Base-by-base conservation (phyloP, 2,113 vertebrate genomes). In the Pogona vitticeps region DNA sequence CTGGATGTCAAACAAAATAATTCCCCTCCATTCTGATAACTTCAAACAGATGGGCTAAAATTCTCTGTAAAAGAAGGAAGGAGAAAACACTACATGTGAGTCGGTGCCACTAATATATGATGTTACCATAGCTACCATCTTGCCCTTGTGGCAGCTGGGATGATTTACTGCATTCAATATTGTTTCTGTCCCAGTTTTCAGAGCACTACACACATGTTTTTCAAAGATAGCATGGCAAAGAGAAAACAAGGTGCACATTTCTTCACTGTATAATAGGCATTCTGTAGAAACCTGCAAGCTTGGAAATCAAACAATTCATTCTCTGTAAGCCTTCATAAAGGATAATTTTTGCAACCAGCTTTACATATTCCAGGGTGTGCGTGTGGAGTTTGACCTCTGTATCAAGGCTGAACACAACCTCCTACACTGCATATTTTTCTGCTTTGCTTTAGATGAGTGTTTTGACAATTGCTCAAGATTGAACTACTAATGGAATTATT, bases 161-260 rank as follows among this genome's bases (percentile, higher is more conserved):
- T 58, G 14, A 56, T 80, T 72, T 80, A 59, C 0, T 71, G 17
- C 28, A 88, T 92, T 79, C 65, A 81, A 26, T 83, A 58, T 23
- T 72, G 15, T 84, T 26, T 56, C 3, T 26, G 86, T 42, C 1
- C 3, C 38, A 72, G 8, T 76, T 20, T 84, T 9, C 1, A 68
- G 86, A 86, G 78, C 1, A 33, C 1, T 17, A 6, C 42, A 23
- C 33, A 58, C 9, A 18, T 70, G 4, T 86, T 91, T 76, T 81
- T 73, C 38, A 79, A 75, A 89, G 65, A 86, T 65, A 82, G 15
- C 14, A 7, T 86, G 67, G 9, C 7, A 79, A 36, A 87, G 75
- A 3, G 83, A 86, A 89, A 83, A 65, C 56, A 73, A 15, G 78
- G 2, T 73, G 26, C 65, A 68, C 26, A 88, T 26, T 52, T 84